Conservation (phyloP, 1,140 invertebrate genomes). For the Platyscapa corneri region DNA sequence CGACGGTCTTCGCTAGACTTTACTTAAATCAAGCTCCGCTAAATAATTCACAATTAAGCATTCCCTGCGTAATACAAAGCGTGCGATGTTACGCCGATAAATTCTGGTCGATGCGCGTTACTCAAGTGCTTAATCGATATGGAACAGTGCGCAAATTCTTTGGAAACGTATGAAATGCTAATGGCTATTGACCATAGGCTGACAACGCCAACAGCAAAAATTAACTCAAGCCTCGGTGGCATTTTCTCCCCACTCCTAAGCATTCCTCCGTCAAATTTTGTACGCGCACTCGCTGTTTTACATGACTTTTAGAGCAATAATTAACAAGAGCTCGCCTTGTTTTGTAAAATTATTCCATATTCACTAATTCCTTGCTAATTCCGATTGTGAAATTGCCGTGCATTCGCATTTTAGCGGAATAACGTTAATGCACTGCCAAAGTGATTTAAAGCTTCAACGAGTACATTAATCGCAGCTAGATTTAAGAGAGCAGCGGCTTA, state of each 20-base stretch:
- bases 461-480: not conserved
- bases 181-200: not conserved
- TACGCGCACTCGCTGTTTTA: not conserved
- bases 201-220: not conserved
- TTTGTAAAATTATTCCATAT: not conserved
- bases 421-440: not conserved
- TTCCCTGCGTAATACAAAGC: not conserved
- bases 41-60: not conserved
- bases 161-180: not conserved
- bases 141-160: not conserved
- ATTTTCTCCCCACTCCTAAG: not conserved
- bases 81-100: not conserved
- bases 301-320: not conserved
- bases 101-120: not conserved
- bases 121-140: not conserved
- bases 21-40: not conserved
- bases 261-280: not conserved
- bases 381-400: not conserved
- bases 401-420: not conserved
- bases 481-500: too few species aligned
- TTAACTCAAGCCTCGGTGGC: not conserved
- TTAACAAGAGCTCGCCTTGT: not conserved
- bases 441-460: not conserved
- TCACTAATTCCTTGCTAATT: not conserved
- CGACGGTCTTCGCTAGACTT: not conserved